Percentiles rank a stretch among this genome's conserved stretches.
Conservation (phyloP, 2,888 invertebrate species). For the Blastobasis adustella region DNA sequence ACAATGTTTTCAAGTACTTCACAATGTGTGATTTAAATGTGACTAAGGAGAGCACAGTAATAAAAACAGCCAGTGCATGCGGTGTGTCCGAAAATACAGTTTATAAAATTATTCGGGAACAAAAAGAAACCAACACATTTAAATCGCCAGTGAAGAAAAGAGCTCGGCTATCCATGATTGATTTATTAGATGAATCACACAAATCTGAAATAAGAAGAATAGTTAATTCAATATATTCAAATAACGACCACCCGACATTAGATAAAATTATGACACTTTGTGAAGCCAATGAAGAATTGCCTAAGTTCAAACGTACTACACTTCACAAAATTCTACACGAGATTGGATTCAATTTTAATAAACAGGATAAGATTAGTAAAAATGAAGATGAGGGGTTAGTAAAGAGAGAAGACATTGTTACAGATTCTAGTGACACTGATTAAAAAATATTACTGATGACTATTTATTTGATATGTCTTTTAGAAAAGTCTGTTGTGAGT, state of each 20-base stretch:
- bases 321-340: conserved; percentile 10
- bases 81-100: conserved; percentile 8
- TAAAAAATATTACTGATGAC: no score
- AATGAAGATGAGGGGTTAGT: conserved; percentile 9
- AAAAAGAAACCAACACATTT: conserved; percentile 8
- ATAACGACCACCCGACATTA: neutral
- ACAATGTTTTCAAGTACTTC: conserved; percentile 6
- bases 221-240: neutral
- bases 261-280: neutral
- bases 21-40: conserved; percentile 9
- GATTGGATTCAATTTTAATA: conserved; percentile 8
- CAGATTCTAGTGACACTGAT: no score
- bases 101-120: conserved; percentile 10
- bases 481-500: no score
- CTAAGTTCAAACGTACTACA: conserved; percentile 3
- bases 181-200: neutral
- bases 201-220: conserved; percentile 10
- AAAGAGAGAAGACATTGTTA: conserved; percentile 13
- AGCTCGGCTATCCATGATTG: conserved; percentile 5
- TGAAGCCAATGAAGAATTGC: neutral
- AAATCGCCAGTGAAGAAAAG: conserved; percentile 8
- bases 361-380: conserved; percentile 8
- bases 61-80: conserved; percentile 9
- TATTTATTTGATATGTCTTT: no score
- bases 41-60: conserved; percentile 9